A percentile compares a stretch with the other conserved stretches of the same genome.
Conservation (phyloP, 1,140 invertebrate species). For the Trachelipus rathkii region DNA sequence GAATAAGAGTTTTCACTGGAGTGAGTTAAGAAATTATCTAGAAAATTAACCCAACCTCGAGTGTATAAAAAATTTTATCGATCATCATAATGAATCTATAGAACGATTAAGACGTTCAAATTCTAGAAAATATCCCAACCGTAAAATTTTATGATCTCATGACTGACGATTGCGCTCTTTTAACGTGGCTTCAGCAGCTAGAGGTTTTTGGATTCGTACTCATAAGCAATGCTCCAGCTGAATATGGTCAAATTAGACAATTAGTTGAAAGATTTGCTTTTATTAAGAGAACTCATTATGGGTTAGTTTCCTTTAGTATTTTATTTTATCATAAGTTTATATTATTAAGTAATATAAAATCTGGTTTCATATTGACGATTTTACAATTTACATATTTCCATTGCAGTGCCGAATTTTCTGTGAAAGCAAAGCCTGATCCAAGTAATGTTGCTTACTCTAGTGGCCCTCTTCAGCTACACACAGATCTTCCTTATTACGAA, state of each 20-base stretch:
- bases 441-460: slow-evolving; percentile 66
- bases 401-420: slow-evolving; percentile 58
- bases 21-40: no score
- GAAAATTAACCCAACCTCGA: no score
- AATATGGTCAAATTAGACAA: slow-evolving; percentile 54
- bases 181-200: slow-evolving; percentile 58
- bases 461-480: slow-evolving; percentile 62
- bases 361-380: background rate
- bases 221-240: slow-evolving; percentile 56
- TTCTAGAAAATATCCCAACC: slow-evolving; percentile 55
- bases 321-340: background rate
- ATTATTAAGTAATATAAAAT: background rate
- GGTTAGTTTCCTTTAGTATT: slow-evolving; percentile 48
- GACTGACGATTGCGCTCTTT: slow-evolving; percentile 51
- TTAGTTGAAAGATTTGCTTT: slow-evolving; percentile 62
- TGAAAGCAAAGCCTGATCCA: slow-evolving; percentile 61
- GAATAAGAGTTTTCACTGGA: no score
- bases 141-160: slow-evolving; percentile 58
- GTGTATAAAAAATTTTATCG: no score
- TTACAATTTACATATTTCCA: background rate
- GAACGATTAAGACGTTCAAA: no score
- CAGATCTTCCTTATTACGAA: slow-evolving; percentile 67
- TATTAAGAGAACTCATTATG: slow-evolving; percentile 63
- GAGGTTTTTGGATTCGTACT: slow-evolving; percentile 60
- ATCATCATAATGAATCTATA: no score